Conservation (phyloP, 2,888 invertebrate genomes). For the Torymus auratus region DNA sequence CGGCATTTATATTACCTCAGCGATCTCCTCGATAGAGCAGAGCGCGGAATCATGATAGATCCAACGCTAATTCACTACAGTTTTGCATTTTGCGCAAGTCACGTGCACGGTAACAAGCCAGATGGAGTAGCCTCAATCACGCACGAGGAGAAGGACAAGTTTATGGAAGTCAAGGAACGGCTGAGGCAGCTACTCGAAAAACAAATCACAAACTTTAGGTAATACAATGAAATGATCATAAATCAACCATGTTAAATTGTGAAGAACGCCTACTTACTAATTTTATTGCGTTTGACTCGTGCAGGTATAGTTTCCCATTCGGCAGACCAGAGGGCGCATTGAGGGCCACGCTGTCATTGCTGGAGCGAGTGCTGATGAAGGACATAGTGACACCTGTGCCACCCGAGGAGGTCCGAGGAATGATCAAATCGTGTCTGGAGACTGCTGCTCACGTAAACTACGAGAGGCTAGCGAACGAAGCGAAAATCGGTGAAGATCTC, state of each 20-base stretch:
- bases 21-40: constrained; percentile 95
- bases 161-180: constrained; percentile 97
- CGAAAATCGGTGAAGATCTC: constrained; percentile 94
- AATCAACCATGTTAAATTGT: background rate
- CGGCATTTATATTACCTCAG: constrained; percentile 97
- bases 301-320: constrained; percentile 97
- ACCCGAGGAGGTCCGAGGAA: constrained; percentile 94
- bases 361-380: constrained; percentile 99
- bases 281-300: background rate
- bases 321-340: constrained; percentile 98
- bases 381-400: constrained; percentile 98
- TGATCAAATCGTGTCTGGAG: constrained; percentile 98
- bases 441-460: constrained; percentile 99
- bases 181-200: constrained; percentile 94
- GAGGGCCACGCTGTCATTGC: constrained; percentile 95
- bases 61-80: constrained; percentile 99
- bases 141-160: constrained; percentile 97
- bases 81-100: constrained; percentile 99
- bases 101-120: constrained; percentile 99
- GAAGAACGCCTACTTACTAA: background rate
- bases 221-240: constrained; percentile 62
- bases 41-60: constrained; percentile 96
- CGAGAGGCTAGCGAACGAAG: constrained; percentile 95
- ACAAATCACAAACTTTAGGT: constrained; percentile 99
- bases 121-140: constrained; percentile 99